A percentile compares a stretch with the other conserved stretches of the same genome.
Evolutionary conservation across 2,888 invertebrate species (phyloP).

Genomic region (Copidosoma aretas): DNA sequence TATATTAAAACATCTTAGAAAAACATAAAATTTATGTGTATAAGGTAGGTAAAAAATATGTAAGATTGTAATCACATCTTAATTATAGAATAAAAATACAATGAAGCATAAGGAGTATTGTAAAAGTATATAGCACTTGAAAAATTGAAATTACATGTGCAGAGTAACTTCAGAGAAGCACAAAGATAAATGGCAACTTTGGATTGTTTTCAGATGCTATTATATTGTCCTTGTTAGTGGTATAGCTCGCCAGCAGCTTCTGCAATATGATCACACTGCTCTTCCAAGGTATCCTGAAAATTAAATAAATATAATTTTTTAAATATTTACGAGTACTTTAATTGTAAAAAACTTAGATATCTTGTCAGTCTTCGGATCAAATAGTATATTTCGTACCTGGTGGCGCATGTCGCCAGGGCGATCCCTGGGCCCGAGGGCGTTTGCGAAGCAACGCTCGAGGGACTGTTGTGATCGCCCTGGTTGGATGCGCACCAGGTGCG

Average conservation of each 20-base stretch:
- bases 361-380: too few relatives aligned
- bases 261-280: slow-evolving; percentile 79
- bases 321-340: neutral
- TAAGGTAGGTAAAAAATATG: too few relatives aligned
- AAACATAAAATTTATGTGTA: too few relatives aligned
- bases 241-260: slow-evolving; percentile 55
- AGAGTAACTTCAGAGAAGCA: neutral
- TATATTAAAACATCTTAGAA: too few relatives aligned
- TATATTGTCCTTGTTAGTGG: neutral
- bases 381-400: too few relatives aligned
- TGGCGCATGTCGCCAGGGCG: too few relatives aligned
- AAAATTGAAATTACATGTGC: neutral
- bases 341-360: neutral
- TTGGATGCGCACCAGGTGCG: too few relatives aligned
- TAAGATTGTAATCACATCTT: too few relatives aligned
- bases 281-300: slow-evolving; percentile 77
- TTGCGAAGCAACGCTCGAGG: too few relatives aligned
- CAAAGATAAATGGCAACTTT: neutral
- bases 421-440: too few relatives aligned
- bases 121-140: neutral
- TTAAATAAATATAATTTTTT: slow-evolving; percentile 10
- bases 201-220: neutral
- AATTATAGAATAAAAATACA: too few relatives aligned
- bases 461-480: too few relatives aligned
- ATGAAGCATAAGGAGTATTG: neutral